phyloP scores from a whole-genome alignment of 1,140 invertebrate species.

The Homarus americanus region DNA sequence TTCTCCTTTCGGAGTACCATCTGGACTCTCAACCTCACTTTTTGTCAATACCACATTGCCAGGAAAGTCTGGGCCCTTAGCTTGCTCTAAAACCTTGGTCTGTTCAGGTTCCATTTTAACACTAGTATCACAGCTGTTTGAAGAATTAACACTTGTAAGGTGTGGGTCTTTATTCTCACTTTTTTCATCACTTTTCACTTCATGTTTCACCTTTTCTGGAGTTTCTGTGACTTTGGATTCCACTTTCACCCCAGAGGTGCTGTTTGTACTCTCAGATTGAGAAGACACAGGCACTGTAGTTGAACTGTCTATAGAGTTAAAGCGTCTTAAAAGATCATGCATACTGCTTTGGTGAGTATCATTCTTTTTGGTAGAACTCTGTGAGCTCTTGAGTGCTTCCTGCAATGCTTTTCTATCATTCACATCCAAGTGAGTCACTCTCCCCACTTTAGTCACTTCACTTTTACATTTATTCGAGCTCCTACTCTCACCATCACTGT shows the following conservation, averaged over 20 bases:
- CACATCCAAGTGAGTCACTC: slow-evolving; percentile 74
- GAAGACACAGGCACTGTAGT: slow-evolving; percentile 73
- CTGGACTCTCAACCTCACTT: slow-evolving; percentile 76
- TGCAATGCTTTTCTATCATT: slow-evolving; percentile 74
- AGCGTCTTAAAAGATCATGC: slow-evolving; percentile 68
- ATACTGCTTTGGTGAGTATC: slow-evolving; percentile 65
- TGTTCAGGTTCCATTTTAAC: slow-evolving; percentile 70
- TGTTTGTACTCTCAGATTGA: slow-evolving; percentile 75
- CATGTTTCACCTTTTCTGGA: slow-evolving; percentile 67
- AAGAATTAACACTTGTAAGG: slow-evolving; percentile 64
- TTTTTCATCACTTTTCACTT: slow-evolving; percentile 70
- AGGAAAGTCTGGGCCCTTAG: slow-evolving; percentile 61
- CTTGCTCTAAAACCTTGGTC: slow-evolving; percentile 60
- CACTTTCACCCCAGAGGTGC: slow-evolving; percentile 65
- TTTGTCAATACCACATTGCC: slow-evolving; percentile 75
- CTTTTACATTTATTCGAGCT: slow-evolving; percentile 40
- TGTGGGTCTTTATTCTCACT: slow-evolving; percentile 62
- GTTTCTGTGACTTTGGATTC: slow-evolving; percentile 60
- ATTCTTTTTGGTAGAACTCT: slow-evolving; percentile 70
- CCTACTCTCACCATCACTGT: slow-evolving; percentile 44
- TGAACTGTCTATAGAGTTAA: slow-evolving; percentile 72
- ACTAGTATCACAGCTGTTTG: slow-evolving; percentile 75
- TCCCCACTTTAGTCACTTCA: slow-evolving; percentile 62
- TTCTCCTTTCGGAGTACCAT: slow-evolving; percentile 76
- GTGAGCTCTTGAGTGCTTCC: slow-evolving; percentile 74